Base-by-base conservation (phyloP, 1,140 invertebrate species). In the Aphelinus certus region DNA sequence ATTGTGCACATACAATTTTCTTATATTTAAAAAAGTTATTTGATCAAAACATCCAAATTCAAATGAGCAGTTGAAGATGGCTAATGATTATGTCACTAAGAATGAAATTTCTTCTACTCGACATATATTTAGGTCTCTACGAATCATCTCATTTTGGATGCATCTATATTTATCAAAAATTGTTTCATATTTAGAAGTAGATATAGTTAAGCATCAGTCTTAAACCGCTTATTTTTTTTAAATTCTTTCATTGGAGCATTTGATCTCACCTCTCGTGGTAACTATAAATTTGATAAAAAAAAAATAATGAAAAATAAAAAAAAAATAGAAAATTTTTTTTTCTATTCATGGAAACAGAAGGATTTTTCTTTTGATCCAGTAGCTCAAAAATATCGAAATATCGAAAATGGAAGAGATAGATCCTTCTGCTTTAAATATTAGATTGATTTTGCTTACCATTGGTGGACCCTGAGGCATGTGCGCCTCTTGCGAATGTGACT, bases 401-500 rank as follows among this genome's bases (percentile, higher is more conserved):
- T 57, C 56, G 51, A 68, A 63, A 43, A n/a, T 61, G 7, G 42
- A 63, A 74, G 72, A 49, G 43, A 69, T 53, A 69, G 56, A 75
- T 64, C 73, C 66, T 75, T 75, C 26, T n/a, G 48, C 49, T n/a
- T 66, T 47, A 2, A 51, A 60, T 46, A 26, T 51, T 63, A 63
- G 56, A 26, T 43, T 53, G 60, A 49, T 7, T 58, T 57, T 46
- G 51, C 75, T 76, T 57, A 76, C 75, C 75, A 76, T 68, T 7
- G 77, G 71, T 58, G 75, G 71, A 53, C 61, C 68, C 55, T 79
- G 78, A 4, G 80, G 49, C 6, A 81, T 51, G 77, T 87, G 86
- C 26, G 78, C 56, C 48, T 86, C 84, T 46, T 87, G 84, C n/a
- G 84, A 83, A 71, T 83, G 79, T 61, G 73, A 76, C 4, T 81